Base-by-base conservation (phyloP, 2,113 vertebrate genomes). In the Amphiprion ocellaris region DNA sequence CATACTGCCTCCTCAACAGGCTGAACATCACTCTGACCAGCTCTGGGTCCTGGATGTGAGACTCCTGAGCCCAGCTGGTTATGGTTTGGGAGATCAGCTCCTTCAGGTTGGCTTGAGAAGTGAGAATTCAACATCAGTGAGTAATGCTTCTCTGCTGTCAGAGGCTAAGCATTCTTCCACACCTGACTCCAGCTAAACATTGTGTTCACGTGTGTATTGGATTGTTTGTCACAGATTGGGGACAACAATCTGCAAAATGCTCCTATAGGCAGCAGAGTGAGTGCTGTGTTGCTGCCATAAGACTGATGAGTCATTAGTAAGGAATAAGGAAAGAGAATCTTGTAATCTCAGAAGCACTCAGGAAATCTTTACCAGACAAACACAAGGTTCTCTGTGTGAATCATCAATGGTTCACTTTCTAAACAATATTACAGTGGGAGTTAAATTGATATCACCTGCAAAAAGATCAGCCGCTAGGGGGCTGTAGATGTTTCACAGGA, bases 1-100 rank as follows among this genome's bases (percentile, higher is more conserved):
- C 98, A 1, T 99, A 99, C n/a, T 99, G 98, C 75, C 97, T 93
- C n/a, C 96, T 94, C 39, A 99, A 95, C 59, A 99, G 95, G 72
- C 92, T 97, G 91, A 98, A 99, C 97, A 99, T 99, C 69, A 97
- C 96, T 30, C 97, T 90, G 72, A 99, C 96, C 86, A 99, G 93
- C 77, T 97, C 95, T 0, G 97, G 94, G 28, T 99, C 96, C 88
- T 98, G 97, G 77, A 99, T 96, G 85, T 96, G 95, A 75, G 96
- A 95, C 89, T 99, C 98, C 78, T 99, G 98, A 55, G 98, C 97
- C 98, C 98, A 99, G 78, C 92, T 93, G 69, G 97, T 97, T 93
- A 99, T 99, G 0, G 97, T 99, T 89, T 98, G 97, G 0, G 97
- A 99, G 85, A 99, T 97, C 19, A 99, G 95, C 84, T 99, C 96